Conservation (phyloP, 1,140 invertebrate genomes). For the Zaprionus camerounensis region DNA sequence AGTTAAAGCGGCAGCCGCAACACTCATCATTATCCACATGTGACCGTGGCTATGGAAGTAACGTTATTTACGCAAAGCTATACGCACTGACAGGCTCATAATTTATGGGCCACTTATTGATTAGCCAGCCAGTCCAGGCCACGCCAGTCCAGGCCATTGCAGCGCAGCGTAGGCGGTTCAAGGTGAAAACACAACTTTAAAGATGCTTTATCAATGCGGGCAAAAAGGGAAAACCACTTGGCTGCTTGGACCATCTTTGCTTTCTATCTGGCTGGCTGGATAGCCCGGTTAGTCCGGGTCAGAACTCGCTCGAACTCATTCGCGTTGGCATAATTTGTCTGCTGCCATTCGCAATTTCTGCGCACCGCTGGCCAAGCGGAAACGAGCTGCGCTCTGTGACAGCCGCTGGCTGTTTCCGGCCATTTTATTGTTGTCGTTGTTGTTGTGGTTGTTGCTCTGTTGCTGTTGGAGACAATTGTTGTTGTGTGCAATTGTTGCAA, state of each 20-base stretch:
- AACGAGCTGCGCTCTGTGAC: conserved; percentile 62
- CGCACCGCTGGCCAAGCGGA: conserved; percentile 62
- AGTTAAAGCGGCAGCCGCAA: conserved; percentile 21
- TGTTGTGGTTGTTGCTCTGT: conserved; percentile 25
- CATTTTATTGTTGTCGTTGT: conserved; percentile 41
- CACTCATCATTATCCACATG: conserved; percentile 68
- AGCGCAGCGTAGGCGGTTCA: neutral
- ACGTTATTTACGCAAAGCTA: conserved; percentile 58
- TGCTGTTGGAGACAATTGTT: conserved; percentile 15
- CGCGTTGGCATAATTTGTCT: conserved; percentile 52
- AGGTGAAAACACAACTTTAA: conserved; percentile 46
- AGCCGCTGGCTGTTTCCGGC: conserved; percentile 59
- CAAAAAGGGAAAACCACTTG: neutral
- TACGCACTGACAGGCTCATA: conserved; percentile 72
- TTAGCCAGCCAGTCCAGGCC: conserved; percentile 33
- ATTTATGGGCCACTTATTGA: conserved; percentile 80
- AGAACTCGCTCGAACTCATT: conserved; percentile 25
- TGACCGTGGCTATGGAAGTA: conserved; percentile 47
- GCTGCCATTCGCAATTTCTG: conserved; percentile 41
- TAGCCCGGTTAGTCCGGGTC: neutral
- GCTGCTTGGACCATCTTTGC: neutral
- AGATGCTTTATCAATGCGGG: conserved; percentile 52
- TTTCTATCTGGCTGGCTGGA: neutral
- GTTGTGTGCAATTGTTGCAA: conserved; percentile 69
- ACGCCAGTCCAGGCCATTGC: neutral